phyloP scores from a whole-genome alignment of 2,888 invertebrate species.

The Dolichomitus sp. region DNA sequence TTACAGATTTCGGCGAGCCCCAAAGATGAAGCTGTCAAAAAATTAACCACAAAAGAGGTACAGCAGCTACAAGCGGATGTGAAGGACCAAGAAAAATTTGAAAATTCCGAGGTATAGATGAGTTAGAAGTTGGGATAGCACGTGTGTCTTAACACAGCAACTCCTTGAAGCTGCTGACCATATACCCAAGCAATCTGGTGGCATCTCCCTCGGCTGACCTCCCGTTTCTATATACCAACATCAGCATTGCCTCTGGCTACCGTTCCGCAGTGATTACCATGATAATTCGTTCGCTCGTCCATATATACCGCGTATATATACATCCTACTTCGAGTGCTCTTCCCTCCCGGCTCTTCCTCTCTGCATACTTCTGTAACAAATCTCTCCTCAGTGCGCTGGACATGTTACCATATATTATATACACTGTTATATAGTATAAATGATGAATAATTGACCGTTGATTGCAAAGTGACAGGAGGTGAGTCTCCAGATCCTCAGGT shows the following conservation, averaged over 20 bases:
- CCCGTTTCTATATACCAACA: constrained; percentile 49
- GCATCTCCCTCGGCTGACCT: constrained; percentile 75
- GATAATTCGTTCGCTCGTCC: constrained; percentile 78
- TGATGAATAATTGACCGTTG: constrained; percentile 53
- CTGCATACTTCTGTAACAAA: constrained; percentile 21
- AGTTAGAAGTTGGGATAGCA: neutral
- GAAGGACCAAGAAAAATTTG: neutral
- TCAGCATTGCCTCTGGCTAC: constrained; percentile 69
- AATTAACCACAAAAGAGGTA: neutral
- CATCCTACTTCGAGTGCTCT: constrained; percentile 51
- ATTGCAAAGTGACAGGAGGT: constrained; percentile 36
- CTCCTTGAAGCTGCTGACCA: constrained; percentile 52
- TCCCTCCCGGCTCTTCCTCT: neutral
- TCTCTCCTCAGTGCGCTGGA: neutral
- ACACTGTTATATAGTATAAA: constrained; percentile 29
- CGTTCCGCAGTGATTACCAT: constrained; percentile 78
- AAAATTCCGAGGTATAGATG: neutral
- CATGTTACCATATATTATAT: constrained; percentile 34
- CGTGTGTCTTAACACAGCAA: constrained; percentile 8
- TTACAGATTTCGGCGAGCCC: no score
- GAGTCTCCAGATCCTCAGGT: constrained; percentile 22
- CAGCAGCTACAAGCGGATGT: neutral
- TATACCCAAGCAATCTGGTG: constrained; percentile 74
- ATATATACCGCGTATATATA: constrained; percentile 43
- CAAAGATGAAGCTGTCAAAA: neutral